phyloP scores from a whole-genome alignment of 2,888 invertebrate species.

The Matsumyia berberina region DNA sequence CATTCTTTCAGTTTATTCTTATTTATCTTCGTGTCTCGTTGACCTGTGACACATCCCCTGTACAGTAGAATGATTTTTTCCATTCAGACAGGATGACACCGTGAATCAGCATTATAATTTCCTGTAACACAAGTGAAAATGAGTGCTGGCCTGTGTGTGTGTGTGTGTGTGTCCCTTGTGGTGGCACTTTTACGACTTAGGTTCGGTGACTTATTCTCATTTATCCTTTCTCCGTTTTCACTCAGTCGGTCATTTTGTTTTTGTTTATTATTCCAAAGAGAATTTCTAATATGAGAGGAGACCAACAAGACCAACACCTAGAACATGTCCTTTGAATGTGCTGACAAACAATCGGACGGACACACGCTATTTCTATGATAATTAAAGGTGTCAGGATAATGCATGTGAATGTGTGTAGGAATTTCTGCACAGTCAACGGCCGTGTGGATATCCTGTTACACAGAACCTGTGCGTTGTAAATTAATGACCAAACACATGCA shows the following conservation, averaged over 20 bases:
- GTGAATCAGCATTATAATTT: conserved; percentile 59
- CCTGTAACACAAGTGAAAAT: conserved; percentile 35
- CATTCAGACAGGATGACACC: conserved; percentile 22
- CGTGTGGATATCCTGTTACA: conserved; percentile 7
- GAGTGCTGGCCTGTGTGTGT: not conserved
- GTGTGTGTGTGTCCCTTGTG: conserved; percentile 3
- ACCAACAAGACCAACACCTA: not conserved
- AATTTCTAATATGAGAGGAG: not conserved
- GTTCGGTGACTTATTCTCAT: conserved; percentile 51
- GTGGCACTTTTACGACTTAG: conserved; percentile 44
- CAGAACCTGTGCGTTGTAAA: conserved; percentile 19
- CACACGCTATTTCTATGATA: conserved; percentile 44
- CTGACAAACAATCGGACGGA: conserved; percentile 48
- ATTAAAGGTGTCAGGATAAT: conserved; percentile 67
- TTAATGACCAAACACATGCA: conserved; percentile 43
- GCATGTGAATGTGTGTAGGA: conserved; percentile 5
- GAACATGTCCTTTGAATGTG: conserved; percentile 24
- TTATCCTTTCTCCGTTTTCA: conserved; percentile 43
- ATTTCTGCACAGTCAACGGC: not conserved
- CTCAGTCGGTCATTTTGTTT: conserved; percentile 39
- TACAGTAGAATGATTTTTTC: not conserved
- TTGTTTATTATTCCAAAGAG: conserved; percentile 36
- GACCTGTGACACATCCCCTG: not conserved
- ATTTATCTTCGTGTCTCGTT: conserved; percentile 21
- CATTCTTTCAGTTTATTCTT: not conserved